Conservation (phyloP, 2,797 vertebrate species). For the Chromobotia macracanthus region DNA sequence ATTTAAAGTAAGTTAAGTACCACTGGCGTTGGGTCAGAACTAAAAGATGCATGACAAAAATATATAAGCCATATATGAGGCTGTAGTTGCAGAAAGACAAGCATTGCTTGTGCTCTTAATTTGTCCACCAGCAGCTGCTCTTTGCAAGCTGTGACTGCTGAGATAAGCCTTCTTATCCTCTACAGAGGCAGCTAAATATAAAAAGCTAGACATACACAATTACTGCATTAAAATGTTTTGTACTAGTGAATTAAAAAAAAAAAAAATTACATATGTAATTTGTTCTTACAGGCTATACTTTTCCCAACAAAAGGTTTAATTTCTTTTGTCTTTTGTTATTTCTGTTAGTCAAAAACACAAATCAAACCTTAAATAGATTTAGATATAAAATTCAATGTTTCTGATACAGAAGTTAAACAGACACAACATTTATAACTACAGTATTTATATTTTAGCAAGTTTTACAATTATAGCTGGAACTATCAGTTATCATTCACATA, state of each 20-base stretch:
- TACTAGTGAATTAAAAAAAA: background rate
- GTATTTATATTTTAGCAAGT: background rate
- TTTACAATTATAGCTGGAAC: background rate
- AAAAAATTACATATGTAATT: background rate
- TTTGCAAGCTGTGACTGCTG: slow-evolving; percentile 65
- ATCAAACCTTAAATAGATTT: too few species aligned
- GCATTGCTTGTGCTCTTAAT: slow-evolving; percentile 45
- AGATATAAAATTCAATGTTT: too few species aligned
- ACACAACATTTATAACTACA: background rate
- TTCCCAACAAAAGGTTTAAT: background rate
- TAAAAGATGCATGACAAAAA: slow-evolving; percentile 22
- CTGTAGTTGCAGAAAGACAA: slow-evolving; percentile 41
- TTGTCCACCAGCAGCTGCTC: slow-evolving; percentile 56
- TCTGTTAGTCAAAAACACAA: too few species aligned
- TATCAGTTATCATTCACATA: background rate
- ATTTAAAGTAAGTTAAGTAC: slow-evolving; percentile 42
- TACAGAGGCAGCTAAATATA: slow-evolving; percentile 72
- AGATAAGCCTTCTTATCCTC: slow-evolving; percentile 73
- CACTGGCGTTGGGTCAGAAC: slow-evolving; percentile 39
- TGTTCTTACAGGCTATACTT: too few species aligned
- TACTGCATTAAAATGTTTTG: slow-evolving; percentile 46
- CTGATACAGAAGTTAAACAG: background rate
- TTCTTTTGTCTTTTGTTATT: too few species aligned
- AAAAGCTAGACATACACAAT: slow-evolving; percentile 65
- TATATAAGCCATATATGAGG: slow-evolving; percentile 37